Conservation (phyloP, 2,888 invertebrate species). For the Drosophila siamana region DNA sequence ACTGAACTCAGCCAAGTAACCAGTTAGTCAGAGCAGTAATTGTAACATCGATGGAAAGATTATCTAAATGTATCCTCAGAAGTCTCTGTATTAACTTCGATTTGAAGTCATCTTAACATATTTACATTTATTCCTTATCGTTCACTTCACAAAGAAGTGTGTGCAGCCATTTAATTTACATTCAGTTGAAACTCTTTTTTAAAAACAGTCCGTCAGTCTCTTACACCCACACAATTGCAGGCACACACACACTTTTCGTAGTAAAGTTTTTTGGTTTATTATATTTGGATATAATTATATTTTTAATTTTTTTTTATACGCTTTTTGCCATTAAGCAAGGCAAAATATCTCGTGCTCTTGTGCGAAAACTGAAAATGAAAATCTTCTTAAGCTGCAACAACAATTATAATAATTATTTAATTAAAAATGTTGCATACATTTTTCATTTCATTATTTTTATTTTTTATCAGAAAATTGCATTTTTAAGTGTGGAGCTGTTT, state of each 20-base stretch:
- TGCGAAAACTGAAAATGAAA: slow-evolving; percentile 54
- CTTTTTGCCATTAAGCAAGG: slow-evolving; percentile 31
- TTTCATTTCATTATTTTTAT: slow-evolving; percentile 1
- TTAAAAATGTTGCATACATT: slow-evolving; percentile 58
- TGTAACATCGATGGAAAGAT: too few relatives aligned
- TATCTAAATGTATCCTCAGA: too few relatives aligned
- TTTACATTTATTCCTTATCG: too few relatives aligned
- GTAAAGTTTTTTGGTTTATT: slow-evolving; percentile 52
- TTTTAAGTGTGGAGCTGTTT: slow-evolving; percentile 35
- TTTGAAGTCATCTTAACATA: too few relatives aligned
- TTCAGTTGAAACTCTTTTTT: not conserved
- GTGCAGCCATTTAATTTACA: too few relatives aligned
- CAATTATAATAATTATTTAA: slow-evolving; percentile 75
- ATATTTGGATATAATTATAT: slow-evolving; percentile 61
- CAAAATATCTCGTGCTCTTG: slow-evolving; percentile 35
- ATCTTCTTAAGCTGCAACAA: slow-evolving; percentile 67
- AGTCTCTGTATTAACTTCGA: too few relatives aligned
- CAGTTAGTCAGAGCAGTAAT: too few relatives aligned
- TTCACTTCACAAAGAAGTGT: not conserved
- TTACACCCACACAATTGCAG: slow-evolving; percentile 4
- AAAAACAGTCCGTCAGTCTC: slow-evolving; percentile 24
- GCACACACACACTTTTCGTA: slow-evolving; percentile 34
- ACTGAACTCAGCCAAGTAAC: too few relatives aligned
- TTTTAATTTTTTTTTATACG: slow-evolving; percentile 39
- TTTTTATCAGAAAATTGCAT: slow-evolving; percentile 59